Evolutionary conservation across 1,140 invertebrate species (phyloP).

Genomic region (Ceratosolen fusciceps): DNA sequence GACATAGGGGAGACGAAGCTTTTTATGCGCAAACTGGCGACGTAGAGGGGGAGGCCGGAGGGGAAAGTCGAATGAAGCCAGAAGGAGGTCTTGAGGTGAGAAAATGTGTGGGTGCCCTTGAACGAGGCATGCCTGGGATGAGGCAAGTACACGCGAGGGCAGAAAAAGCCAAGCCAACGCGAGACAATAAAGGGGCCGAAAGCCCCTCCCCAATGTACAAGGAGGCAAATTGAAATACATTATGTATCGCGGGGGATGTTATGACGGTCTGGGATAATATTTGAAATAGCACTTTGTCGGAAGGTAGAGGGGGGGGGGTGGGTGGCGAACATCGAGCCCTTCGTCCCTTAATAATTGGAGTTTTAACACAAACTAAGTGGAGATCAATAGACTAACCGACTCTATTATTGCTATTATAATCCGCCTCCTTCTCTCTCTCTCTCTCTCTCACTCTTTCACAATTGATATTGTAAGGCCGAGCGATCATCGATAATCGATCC

Average conservation of each 20-base stretch:
- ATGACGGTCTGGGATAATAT: not conserved
- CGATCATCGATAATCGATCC: too few relatives aligned
- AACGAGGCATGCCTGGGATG: not conserved
- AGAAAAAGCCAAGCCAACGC: not conserved
- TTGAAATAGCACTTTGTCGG: not conserved
- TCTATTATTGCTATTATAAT: too few relatives aligned
- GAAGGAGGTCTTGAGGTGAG: conserved; percentile 18
- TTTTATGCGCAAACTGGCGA: too few relatives aligned
- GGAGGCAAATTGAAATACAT: conserved; percentile 8
- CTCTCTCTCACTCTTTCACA: too few relatives aligned
- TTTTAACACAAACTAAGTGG: too few relatives aligned
- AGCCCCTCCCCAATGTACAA: not conserved
- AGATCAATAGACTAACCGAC: too few relatives aligned
- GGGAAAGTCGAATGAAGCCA: not conserved
- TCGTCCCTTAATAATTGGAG: not conserved
- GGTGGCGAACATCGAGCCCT: not conserved
- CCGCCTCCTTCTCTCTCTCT: too few relatives aligned
- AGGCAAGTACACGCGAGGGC: conserved; percentile 13
- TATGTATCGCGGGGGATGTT: not conserved
- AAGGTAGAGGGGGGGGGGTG: too few relatives aligned
- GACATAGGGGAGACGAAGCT: not conserved
- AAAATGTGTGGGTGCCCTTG: conserved; percentile 20
- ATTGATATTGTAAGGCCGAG: too few relatives aligned
- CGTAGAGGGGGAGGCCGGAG: too few relatives aligned
- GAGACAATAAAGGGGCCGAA: not conserved